Evolutionary conservation across 2,797 vertebrate species (phyloP).

Genomic region (Urosaurus nigricauda): DNA sequence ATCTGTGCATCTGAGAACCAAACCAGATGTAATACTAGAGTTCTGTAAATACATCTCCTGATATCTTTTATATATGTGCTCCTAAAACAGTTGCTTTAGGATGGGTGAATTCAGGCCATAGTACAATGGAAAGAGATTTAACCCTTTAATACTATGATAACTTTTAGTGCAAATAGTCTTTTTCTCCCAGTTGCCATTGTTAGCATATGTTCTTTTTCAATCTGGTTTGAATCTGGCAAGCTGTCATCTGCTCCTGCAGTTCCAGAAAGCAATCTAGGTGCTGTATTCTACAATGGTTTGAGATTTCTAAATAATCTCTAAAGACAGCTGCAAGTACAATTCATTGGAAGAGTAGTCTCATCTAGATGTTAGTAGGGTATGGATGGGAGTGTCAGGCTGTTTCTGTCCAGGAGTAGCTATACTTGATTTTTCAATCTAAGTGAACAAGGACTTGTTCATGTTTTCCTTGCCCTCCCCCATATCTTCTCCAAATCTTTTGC

Average conservation of each 20-base stretch:
- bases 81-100: neutral
- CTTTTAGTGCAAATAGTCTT: too few species aligned
- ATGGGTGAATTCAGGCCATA: neutral
- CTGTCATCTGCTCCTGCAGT: neutral
- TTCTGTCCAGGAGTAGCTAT: neutral
- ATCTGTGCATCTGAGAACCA: neutral
- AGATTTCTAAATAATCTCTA: neutral
- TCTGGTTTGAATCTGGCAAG: neutral
- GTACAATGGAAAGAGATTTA: neutral
- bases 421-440: neutral
- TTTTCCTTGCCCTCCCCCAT: neutral
- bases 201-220: too few species aligned
- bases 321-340: neutral
- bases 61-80: too few species aligned
- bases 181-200: too few species aligned
- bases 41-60: neutral
- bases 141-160: too few species aligned
- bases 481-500: too few species aligned
- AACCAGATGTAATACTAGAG: neutral
- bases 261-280: neutral
- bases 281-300: neutral
- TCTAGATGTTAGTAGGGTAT: neutral
- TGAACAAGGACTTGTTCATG: neutral
- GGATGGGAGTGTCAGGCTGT: neutral
- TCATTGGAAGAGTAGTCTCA: neutral